These are phyloP conservation scores for Colistium nudipinnis DNA, from an alignment of 2,113 vertebrate species.

Conservation along the genomic window DNA sequence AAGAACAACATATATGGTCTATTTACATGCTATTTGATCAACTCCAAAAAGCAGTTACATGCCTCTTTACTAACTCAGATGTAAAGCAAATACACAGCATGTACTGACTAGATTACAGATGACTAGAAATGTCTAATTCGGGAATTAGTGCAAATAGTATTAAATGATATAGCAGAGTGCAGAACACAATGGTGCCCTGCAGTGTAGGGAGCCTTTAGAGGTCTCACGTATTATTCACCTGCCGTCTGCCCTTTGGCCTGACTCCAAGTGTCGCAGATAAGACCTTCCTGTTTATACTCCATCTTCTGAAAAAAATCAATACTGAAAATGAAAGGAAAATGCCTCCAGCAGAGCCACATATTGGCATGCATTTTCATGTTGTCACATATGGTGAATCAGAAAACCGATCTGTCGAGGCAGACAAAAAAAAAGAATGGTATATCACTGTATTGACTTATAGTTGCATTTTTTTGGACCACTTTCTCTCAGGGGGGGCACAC, in stretches of 20 bases:
- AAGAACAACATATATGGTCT: no score
- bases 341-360: conserved; percentile 33
- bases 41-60: not conserved
- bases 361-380: conserved; percentile 39
- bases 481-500: conserved; percentile 23
- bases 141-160: not conserved
- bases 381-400: conserved; percentile 33
- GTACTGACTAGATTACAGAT: not conserved
- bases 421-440: conserved; percentile 1
- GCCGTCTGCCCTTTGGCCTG: not conserved
- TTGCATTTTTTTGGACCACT: conserved; percentile 1
- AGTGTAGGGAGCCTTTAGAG: conserved; percentile 5
- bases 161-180: not conserved
- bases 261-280: not conserved
- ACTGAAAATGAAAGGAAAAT: conserved; percentile 47
- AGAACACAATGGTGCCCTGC: not conserved
- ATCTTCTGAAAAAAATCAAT: conserved; percentile 40
- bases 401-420: conserved; percentile 15
- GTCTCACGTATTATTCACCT: conserved; percentile 4
- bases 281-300: conserved; percentile 31
- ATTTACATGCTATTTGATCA: not conserved
- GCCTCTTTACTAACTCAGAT: not conserved
- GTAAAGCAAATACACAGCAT: not conserved
- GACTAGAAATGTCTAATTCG: not conserved
- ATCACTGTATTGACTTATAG: conserved; percentile 24